A percentile compares a stretch with the other conserved stretches of the same genome.
Conservation (phyloP, 2,888 invertebrate species). For the Drosophila robusta region DNA sequence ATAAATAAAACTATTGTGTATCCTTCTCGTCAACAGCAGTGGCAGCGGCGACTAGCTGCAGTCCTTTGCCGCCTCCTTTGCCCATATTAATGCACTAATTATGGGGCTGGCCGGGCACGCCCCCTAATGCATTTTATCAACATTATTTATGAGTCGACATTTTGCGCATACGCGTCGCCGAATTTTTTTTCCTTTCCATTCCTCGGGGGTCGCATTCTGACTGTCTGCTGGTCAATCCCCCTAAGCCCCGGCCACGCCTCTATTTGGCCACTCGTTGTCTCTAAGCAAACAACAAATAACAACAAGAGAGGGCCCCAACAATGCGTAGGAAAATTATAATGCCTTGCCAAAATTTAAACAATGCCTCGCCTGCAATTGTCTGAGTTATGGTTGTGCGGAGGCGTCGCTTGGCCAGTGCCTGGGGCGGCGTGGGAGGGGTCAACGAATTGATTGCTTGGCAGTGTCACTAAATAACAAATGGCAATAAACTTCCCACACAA, state of each 20-base stretch:
- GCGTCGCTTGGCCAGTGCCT: constrained; percentile 10
- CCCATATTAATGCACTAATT: constrained; percentile 73
- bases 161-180: constrained; percentile 53
- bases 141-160: constrained; percentile 71
- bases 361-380: constrained; percentile 52
- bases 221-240: constrained; percentile 24
- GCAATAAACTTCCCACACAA: constrained; percentile 50
- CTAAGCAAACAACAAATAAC: constrained; percentile 32
- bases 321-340: constrained; percentile 74
- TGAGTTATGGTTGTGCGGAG: constrained; percentile 58
- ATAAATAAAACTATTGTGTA: constrained; percentile 78
- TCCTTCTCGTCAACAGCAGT: constrained; percentile 40
- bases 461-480: constrained; percentile 28
- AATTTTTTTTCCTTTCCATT: constrained; percentile 50
- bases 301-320: constrained; percentile 29
- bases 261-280: constrained; percentile 39
- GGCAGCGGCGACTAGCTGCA: constrained; percentile 12
- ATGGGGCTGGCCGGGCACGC: constrained; percentile 55
- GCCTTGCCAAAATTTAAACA: constrained; percentile 78
- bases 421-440: not conserved
- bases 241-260: constrained; percentile 17
- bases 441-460: constrained; percentile 44
- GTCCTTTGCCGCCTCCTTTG: constrained; percentile 11
- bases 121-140: constrained; percentile 67
- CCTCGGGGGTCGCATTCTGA: constrained; percentile 47